phyloP scores from a whole-genome alignment of 2,888 invertebrate genomes.

The Erebia palarica region DNA sequence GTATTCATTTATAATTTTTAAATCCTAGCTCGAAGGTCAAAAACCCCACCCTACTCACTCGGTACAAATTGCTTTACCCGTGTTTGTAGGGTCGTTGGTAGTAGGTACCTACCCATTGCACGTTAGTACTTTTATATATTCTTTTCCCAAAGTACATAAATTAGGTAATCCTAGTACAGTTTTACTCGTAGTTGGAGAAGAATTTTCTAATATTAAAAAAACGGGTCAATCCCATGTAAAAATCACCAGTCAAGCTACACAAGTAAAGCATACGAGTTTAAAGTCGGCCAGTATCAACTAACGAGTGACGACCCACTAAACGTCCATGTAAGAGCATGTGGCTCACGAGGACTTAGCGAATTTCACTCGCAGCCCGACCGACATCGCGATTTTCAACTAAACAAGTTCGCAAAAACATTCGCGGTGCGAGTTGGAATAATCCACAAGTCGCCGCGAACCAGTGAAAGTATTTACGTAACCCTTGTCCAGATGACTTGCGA shows the following conservation, averaged over 20 bases:
- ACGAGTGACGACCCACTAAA: constrained; percentile 19
- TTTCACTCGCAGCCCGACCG: constrained; percentile 42
- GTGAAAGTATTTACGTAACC: constrained; percentile 62
- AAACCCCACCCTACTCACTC: no score
- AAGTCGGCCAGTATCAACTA: constrained; percentile 25
- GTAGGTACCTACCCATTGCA: no score
- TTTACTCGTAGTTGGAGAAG: no score
- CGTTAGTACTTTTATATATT: no score
- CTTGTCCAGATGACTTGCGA: constrained; percentile 25
- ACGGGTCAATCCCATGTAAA: not conserved
- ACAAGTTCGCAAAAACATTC: constrained; percentile 46
- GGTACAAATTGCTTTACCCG: no score
- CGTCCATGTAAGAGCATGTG: constrained; percentile 34
- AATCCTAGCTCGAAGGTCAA: no score
- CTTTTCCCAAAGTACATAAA: no score
- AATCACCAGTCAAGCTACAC: constrained; percentile 3
- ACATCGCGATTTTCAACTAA: constrained; percentile 43
- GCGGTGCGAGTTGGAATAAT: constrained; percentile 50
- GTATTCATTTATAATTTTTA: no score
- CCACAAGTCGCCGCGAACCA: constrained; percentile 51
- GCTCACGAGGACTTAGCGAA: constrained; percentile 37
- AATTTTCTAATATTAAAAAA: no score
- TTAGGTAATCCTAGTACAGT: no score
- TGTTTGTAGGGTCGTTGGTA: no score
- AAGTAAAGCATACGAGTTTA: constrained; percentile 18